These are phyloP conservation scores for Ectemnius lituratus DNA, from an alignment of 2,888 invertebrate genomes.

Conservation along the genomic window DNA sequence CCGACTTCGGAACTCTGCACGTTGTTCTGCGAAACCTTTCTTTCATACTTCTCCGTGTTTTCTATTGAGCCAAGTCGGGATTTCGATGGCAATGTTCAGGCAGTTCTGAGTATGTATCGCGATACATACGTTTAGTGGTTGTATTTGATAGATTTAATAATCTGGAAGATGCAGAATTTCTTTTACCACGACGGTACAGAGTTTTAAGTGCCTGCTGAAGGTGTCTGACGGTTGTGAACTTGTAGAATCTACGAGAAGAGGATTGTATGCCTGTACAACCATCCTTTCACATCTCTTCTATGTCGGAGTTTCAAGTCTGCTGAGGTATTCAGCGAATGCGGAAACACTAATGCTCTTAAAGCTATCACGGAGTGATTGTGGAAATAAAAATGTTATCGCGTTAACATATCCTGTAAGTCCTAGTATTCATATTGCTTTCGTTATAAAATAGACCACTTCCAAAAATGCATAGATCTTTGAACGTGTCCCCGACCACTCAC, in stretches of 20 bases:
- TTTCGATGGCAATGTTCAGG: no score
- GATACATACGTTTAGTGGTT: no score
- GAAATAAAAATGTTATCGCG: conserved; percentile 11
- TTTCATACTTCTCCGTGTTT: not conserved
- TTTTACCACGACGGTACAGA: conserved; percentile 5
- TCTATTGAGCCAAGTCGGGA: no score
- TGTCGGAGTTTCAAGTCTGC: conserved; percentile 6
- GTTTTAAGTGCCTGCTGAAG: conserved; percentile 3
- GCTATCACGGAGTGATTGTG: conserved; percentile 32
- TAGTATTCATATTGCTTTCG: conserved; percentile 42
- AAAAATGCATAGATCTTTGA: not conserved
- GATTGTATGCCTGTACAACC: conserved; percentile 30
- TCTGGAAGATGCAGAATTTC: not conserved
- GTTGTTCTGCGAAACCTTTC: not conserved
- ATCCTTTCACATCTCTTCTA: conserved; percentile 23
- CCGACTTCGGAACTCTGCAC: conserved; percentile 32
- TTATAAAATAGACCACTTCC: conserved; percentile 15
- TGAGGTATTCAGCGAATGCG: not conserved
- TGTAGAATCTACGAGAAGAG: conserved; percentile 24
- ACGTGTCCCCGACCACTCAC: conserved; percentile 3
- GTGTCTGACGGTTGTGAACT: not conserved
- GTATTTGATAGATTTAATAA: no score
- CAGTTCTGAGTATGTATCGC: no score
- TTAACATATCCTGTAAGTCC: conserved; percentile 25
- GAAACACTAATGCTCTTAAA: conserved; percentile 28